A percentile compares a stretch with the other conserved stretches of the same genome.
Conservation (phyloP, 2,113 vertebrate genomes). For the Hipposideros armiger region DNA sequence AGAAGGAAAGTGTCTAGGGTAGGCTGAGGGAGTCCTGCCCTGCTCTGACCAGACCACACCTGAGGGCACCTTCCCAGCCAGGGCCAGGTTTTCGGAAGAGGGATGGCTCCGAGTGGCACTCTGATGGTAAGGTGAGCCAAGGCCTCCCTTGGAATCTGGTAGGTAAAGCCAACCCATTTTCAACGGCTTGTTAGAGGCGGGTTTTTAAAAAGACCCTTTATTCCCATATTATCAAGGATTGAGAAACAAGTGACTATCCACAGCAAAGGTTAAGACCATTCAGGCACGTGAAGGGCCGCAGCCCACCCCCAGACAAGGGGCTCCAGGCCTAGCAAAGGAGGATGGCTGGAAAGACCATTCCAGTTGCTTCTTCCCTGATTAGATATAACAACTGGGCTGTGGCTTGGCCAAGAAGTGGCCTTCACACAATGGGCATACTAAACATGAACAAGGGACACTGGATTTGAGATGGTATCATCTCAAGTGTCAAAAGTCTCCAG, state of each 20-base stretch:
- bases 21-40: slow-evolving; percentile 26
- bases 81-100: not conserved
- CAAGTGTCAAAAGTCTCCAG: not conserved
- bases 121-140: not conserved
- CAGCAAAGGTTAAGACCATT: not conserved
- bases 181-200: not conserved
- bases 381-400: not conserved
- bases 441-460: not conserved
- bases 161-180: not conserved
- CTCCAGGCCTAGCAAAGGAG: not conserved
- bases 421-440: not conserved
- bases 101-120: not conserved
- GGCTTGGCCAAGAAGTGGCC: not conserved
- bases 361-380: not conserved
- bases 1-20: slow-evolving; percentile 48
- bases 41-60: slow-evolving; percentile 33
- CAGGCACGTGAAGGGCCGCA: too few relatives aligned
- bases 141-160: not conserved
- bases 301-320: not conserved
- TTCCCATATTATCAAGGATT: not conserved
- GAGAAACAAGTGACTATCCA: not conserved
- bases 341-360: not conserved
- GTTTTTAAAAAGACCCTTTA: not conserved
- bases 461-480: not conserved
- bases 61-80: not conserved